phyloP scores from a whole-genome alignment of 2,888 invertebrate species.

The Theretra japonica region DNA sequence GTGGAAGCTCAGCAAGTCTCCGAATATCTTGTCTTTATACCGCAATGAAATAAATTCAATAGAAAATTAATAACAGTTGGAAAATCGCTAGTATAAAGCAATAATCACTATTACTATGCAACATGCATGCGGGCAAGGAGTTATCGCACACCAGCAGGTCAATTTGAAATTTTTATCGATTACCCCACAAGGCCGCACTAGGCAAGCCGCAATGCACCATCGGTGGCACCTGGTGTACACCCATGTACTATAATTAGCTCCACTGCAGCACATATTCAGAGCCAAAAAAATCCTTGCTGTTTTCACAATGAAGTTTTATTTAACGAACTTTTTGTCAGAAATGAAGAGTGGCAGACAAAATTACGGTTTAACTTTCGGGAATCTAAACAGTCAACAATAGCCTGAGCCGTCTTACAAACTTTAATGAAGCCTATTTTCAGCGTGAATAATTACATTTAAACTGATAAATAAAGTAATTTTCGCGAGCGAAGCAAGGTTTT shows the following conservation, averaged over 20 bases:
- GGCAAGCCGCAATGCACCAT: constrained; percentile 38
- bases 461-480: background rate
- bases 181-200: constrained; percentile 30
- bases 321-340: background rate
- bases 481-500: background rate
- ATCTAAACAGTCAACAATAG: background rate
- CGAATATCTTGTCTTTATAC: too few relatives aligned
- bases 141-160: constrained; percentile 22
- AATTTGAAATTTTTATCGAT: constrained; percentile 36
- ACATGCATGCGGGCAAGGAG: constrained; percentile 16
- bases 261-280: background rate
- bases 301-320: background rate
- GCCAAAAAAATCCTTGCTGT: background rate
- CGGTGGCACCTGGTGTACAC: constrained; percentile 17
- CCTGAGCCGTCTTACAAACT: background rate
- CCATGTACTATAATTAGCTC: background rate
- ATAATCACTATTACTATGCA: constrained; percentile 27
- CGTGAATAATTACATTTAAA: constrained; percentile 12
- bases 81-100: background rate
- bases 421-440: background rate
- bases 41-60: too few relatives aligned
- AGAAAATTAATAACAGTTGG: too few relatives aligned
- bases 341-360: background rate
- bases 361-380: background rate
- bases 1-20: too few relatives aligned